Evolutionary conservation across 2,113 vertebrate genomes (phyloP), one percentile per base, ranked within the genome.

Genomic region (Apodemus sylvaticus): DNA sequence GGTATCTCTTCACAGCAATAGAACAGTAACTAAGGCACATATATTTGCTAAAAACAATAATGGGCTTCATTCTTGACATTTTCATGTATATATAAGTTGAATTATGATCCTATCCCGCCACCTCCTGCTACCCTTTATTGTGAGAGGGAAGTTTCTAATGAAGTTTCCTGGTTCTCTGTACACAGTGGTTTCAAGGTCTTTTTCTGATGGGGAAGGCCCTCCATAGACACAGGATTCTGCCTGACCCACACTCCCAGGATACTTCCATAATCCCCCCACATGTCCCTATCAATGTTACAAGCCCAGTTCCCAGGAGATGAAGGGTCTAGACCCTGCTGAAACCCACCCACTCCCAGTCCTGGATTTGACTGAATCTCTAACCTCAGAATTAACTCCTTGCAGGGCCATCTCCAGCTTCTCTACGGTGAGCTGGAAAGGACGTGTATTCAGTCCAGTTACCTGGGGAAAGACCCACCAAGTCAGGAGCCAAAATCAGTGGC

Each of bases 401-500:
- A 99, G 97, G 90, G 99, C 98, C 93, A 97, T 98, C 96, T 99
- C 99, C 96, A 99, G 98, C 98, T 99, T 99, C 93, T 98, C 98
- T 74, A 99, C 99, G 0, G 99, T 99, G 51, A 99, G 99, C 81
- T 99, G 99, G 98, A 99, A 99, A 7, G 99, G 99, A 26, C 98
- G 99, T 31, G 98, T 98, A 74, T 98, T 99, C 85, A 97, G 97
- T 68, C 98, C 98, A 68, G 98, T 98, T 26, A 98, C 96, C 99
- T 99, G 78, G 77, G 96, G 96, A 81, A 92, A 90, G 24, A 98
- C 0, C 82, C 85, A 93, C 11, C 58, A 31, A 58, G 9, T 45
- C 58, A 88, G 29, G 16, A 58, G 45, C 10, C 90, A 87, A 85
- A 66, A 79, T 81, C 39, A 94, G 12, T 12, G 83, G 39, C 29